phyloP scores from a whole-genome alignment of 2,113 vertebrate genomes.

The Gila orcuttii region DNA sequence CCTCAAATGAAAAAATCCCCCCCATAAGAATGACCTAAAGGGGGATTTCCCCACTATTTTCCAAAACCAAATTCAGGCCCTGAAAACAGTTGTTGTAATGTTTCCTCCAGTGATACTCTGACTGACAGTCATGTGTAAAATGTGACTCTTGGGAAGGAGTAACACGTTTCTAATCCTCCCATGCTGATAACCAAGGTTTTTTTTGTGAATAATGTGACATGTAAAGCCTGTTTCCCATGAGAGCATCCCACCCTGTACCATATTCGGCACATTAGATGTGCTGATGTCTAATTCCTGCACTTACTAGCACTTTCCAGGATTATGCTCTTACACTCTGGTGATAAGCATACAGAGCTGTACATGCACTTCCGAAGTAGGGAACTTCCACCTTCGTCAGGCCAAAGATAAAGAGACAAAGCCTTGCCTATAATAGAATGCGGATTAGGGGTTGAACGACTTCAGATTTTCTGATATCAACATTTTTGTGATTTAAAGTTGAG shows the following conservation, averaged over 20 bases:
- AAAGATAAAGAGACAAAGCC: background rate
- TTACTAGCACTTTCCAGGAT: conserved; percentile 44
- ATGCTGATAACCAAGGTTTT: conserved; percentile 71
- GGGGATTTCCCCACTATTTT: no score
- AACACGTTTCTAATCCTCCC: conserved; percentile 67
- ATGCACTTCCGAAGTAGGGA: background rate
- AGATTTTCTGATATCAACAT: no score
- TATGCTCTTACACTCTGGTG: background rate
- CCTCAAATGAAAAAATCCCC: no score
- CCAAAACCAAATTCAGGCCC: no score
- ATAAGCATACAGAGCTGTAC: background rate
- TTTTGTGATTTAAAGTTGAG: no score
- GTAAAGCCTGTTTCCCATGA: conserved; percentile 64
- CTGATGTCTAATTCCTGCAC: conserved; percentile 62
- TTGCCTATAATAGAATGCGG: background rate
- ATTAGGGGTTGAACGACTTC: no score
- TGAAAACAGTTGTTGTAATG: background rate
- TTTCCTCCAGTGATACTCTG: background rate
- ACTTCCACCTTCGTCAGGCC: background rate
- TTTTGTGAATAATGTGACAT: conserved; percentile 67
- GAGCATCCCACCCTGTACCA: conserved; percentile 33
- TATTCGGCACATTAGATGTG: conserved; percentile 41
- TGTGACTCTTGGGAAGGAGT: conserved; percentile 56
- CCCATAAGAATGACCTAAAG: no score
- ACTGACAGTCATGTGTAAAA: conserved; percentile 23